Evolutionary conservation across 2,888 invertebrate genomes (phyloP), one percentile per base, ranked within the genome.

Genomic region (Xanthostigma xanthostigma): DNA sequence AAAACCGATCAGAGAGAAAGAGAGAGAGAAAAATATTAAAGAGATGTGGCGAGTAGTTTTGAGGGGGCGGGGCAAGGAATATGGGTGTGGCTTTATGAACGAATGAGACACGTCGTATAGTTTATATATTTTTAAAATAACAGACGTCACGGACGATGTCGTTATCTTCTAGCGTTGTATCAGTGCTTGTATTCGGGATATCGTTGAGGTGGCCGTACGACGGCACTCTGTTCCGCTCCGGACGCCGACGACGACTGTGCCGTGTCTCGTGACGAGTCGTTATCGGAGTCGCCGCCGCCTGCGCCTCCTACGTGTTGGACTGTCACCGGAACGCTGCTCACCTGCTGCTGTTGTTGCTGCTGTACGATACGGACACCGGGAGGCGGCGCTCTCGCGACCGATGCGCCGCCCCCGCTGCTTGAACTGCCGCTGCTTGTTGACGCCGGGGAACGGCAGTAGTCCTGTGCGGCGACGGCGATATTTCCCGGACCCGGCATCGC

Each of bases 171-270:
- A 37, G 43, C 48, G 37, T 34, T 43, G 38, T 67, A 78, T 80
- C 79, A 82, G 79, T 82, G 82, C 71, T 79, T 82, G 75, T 82
- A 82, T 72, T 83, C 82, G 66, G 81, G 80, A 71, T 79, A 80
- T 58, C 76, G 75, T 60, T 76, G 76, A 63, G 63, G 69, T 73
- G 69, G 70, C 71, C 66, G 70, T 72, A 68, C 69, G 65, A 64
- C 65, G 49, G 54, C 41, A 49, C 51, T 48, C 50, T 54, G 53
- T 53, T 60, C 55, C 50, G 66, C 62, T 59, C 63, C 57, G 56
- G 64, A 58, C 59, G 61, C 58, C 46, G 60, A 62, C 56, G 64
- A 61, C 57, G 62, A 55, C 54, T 65, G 64, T 65, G 64, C 64
- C 63, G 63, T 63, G 64, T 64, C 62, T 41, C 36, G 40, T 44